Evolutionary conservation across 2,888 invertebrate species (phyloP), one percentile per base, ranked within the genome.

Genomic region (Campopleginae sp.): DNA sequence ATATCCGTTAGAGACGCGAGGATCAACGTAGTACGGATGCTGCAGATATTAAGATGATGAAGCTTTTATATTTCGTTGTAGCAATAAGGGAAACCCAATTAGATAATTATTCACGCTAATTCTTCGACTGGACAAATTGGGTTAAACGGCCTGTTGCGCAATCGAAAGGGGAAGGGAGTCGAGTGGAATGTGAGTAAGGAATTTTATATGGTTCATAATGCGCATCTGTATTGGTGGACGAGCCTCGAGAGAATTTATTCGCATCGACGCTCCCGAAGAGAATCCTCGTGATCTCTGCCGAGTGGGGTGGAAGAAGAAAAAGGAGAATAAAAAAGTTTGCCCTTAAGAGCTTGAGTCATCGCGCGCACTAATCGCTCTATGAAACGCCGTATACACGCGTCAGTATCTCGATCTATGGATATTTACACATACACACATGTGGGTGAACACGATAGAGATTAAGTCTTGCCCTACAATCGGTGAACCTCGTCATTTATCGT

Each of bases 71-170:
- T 79, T 54, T 74, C 31, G 80, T 66, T 44, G 51, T 58, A 66
- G 76, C 80, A 72, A 76, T 72, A 77, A 76, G 81, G 78, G 61
- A 85, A 88, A 85, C 84, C 77, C 90, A 89, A 88, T 91, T 90
- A 89, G 86, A 88, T 88, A 90, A 91, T 91, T 92, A 90, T 90
- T 88, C 89, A 92, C 88, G 92, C 91, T 91, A 91, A 90, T 89
- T 90, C 83, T 81, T 80, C 74, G 83, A 80, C 81, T 86, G 86
- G 87, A 76, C 68, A 84, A 88, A 90, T 88, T 89, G 86, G 90
- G 88, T 88, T 89, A 88, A 90, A 87, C 88, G 88, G 87, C 79
- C 80, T 70, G 80, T 84, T 88, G 81, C 77, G 86, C 80, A 85
- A 89, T 83, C 80, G 80, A 54, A 78, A 76, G 65, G 83, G 80